Conservation (phyloP, 2,888 invertebrate species). For the Phaedon cochleariae region DNA sequence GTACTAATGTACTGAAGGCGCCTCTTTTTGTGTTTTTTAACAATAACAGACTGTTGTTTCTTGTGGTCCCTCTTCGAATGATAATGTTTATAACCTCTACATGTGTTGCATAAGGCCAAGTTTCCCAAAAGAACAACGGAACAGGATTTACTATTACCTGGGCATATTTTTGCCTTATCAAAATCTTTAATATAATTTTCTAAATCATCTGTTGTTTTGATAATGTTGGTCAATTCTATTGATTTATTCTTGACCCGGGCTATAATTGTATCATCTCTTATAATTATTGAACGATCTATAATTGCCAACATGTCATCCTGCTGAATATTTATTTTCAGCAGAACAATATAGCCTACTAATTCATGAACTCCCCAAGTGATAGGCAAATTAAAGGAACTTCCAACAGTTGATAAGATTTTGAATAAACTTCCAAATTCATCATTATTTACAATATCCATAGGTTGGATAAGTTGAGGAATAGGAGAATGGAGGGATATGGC, state of each 20-base stretch:
- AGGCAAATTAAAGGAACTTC: too few species aligned
- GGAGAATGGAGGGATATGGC: too few species aligned
- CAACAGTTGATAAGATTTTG: too few species aligned
- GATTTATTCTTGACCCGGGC: neutral
- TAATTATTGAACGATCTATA: neutral
- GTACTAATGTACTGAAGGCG: neutral
- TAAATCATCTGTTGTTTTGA: neutral
- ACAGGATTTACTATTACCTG: neutral
- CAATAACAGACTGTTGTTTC: neutral
- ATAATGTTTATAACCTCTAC: neutral
- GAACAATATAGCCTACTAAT: too few species aligned
- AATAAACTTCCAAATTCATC: too few species aligned
- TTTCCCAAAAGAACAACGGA: neutral
- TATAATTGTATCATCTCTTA: neutral
- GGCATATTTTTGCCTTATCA: neutral
- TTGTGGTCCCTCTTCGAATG: neutral
- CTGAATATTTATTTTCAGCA: neutral
- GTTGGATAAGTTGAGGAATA: too few species aligned
- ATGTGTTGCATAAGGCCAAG: neutral
- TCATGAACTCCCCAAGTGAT: too few species aligned
- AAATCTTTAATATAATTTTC: neutral
- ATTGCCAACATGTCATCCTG: too few species aligned
- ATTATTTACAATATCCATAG: too few species aligned
- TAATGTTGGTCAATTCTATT: neutral
- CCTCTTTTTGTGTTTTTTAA: slow-evolving; percentile 3